phyloP scores from a whole-genome alignment of 1,140 invertebrate species.

The Leptinotarsa defecta region DNA sequence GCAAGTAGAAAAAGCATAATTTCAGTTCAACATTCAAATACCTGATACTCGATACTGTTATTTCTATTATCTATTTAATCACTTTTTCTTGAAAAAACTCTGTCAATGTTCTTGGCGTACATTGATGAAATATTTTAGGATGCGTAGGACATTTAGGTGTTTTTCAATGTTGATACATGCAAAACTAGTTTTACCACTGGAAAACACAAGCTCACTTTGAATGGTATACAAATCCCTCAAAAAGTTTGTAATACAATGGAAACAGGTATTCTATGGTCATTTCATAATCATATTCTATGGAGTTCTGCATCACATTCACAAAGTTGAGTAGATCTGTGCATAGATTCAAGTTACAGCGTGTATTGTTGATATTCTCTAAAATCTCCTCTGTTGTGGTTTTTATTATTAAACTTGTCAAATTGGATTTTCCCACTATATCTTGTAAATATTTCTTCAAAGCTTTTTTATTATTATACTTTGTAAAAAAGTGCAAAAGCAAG shows the following conservation, averaged over 20 bases:
- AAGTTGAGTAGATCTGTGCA: conserved; percentile 38
- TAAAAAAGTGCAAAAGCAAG: conserved; percentile 36
- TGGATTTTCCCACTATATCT: conserved; percentile 32
- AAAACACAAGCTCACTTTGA: conserved; percentile 28
- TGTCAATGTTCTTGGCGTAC: no score
- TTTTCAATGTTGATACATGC: no score
- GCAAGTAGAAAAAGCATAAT: no score
- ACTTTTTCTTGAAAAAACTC: no score
- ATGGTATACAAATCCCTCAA: conserved; percentile 33
- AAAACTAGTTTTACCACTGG: no score
- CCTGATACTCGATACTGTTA: no score
- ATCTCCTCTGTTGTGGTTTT: conserved; percentile 28
- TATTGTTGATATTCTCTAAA: conserved; percentile 55
- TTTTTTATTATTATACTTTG: conserved; percentile 36
- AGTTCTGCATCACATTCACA: conserved; percentile 34
- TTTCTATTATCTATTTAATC: no score
- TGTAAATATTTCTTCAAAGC: conserved; percentile 40
- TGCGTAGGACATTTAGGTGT: no score
- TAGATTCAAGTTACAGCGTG: conserved; percentile 36
- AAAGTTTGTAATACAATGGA: conserved; percentile 37
- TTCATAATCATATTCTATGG: conserved; percentile 30
- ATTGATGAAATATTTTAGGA: no score
- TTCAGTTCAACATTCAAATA: no score
- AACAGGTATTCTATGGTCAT: conserved; percentile 30
- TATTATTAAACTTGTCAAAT: conserved; percentile 32